Percentiles rank a stretch among this genome's conserved stretches.
Evolutionary conservation across 2,888 invertebrate species (phyloP).

Genomic region (Zelleria hepariella): DNA sequence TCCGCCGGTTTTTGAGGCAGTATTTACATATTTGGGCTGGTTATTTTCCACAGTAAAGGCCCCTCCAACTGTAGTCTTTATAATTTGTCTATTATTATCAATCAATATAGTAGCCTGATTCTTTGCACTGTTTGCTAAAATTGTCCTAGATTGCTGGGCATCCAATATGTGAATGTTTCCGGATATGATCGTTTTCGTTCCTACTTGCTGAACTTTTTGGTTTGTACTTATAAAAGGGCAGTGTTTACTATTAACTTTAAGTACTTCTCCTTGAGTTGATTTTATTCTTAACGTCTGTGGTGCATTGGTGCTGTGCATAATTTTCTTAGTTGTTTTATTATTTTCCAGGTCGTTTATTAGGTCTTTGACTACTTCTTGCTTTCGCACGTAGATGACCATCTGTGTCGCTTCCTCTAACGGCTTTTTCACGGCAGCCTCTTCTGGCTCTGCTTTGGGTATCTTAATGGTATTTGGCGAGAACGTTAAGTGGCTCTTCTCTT

Average conservation of each 20-base stretch:
- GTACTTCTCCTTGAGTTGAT: slow-evolving; percentile 47
- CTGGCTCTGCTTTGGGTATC: slow-evolving; percentile 65
- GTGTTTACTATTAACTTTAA: slow-evolving; percentile 60
- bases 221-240: slow-evolving; percentile 62
- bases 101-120: slow-evolving; percentile 64
- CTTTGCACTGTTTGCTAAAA: slow-evolving; percentile 60
- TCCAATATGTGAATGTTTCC: slow-evolving; percentile 69
- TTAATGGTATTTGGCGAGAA: slow-evolving; percentile 80
- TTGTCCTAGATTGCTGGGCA: slow-evolving; percentile 64
- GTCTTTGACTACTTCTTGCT: slow-evolving; percentile 76
- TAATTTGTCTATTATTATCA: slow-evolving; percentile 65
- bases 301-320: slow-evolving; percentile 18
- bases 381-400: slow-evolving; percentile 62
- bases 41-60: slow-evolving; percentile 53
- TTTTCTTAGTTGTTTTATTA: slow-evolving; percentile 38
- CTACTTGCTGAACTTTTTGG: slow-evolving; percentile 60
- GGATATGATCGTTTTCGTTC: slow-evolving; percentile 65
- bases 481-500: slow-evolving; percentile 79
- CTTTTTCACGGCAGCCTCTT: slow-evolving; percentile 38
- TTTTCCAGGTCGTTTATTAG: slow-evolving; percentile 71
- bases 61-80: slow-evolving; percentile 58
- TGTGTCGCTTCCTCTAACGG: slow-evolving; percentile 60
- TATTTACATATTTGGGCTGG: slow-evolving; percentile 52
- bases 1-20: slow-evolving; percentile 58
- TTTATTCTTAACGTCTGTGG: slow-evolving; percentile 58